Base-by-base conservation (phyloP, 2,113 vertebrate species). In the Dipodomys ordii region DNA sequence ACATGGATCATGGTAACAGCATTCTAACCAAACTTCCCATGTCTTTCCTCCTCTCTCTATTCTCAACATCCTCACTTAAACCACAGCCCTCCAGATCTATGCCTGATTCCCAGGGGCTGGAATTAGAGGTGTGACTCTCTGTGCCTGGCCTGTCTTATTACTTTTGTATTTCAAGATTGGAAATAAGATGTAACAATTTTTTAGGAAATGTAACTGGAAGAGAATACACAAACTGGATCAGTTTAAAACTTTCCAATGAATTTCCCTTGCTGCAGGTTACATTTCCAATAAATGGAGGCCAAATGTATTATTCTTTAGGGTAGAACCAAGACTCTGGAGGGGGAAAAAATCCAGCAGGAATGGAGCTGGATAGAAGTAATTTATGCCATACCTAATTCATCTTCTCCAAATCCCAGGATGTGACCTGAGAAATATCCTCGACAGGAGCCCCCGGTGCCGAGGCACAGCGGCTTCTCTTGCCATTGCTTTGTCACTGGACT, bases 381-480 rank as follows among this genome's bases (percentile, higher is more conserved):
- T 89, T 71, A 8, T 93, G 94, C 90, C 84, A n/a, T 97, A 99
- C 99, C 99, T 97, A 99, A 97, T 98, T 99, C 99, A 92, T 99
- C 99, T 98, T 99, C 99, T 97, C 99, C 99, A 94, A 99, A 99
- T 97, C 99, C 99, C 97, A 99, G 97, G 96, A 99, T 98, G 95
- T 99, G 99, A 91, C 99, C 99, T 25, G 98, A 98, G 87, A 99
- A 98, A 88, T 98, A 98, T 65, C 98, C 99, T 97, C 99, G 98
- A 95, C 99, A 99, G 32, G 99, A 98, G 28, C 98, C 98, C 57
- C 98, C 96, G 20, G 98, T 99, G 94, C 99, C 99, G 62, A 99
- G 98, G 97, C 99, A 99, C 83, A 99, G 98, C 78, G 99, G 97
- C 95, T 99, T 99, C 96, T 99, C 99, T 98, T 99, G 99, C 99